These are phyloP conservation scores for Oenanthe melanoleuca DNA, from an alignment of 2,113 vertebrate species.

Conservation along the genomic window DNA sequence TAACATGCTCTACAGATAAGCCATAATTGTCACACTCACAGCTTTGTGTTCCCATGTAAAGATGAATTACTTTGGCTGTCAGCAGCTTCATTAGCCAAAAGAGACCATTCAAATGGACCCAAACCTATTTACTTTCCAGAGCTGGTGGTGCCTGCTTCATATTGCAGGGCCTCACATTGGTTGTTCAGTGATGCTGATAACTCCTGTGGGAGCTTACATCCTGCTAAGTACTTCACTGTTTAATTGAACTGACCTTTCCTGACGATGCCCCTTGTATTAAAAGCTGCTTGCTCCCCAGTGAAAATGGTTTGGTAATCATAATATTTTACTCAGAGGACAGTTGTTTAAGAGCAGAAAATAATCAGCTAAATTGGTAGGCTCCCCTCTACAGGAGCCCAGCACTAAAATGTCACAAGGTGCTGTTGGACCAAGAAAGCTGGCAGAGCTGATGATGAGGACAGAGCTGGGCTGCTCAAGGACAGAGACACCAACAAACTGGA, in stretches of 20 bases:
- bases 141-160: background rate
- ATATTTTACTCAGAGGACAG: conserved; percentile 57
- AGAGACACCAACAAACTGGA: background rate
- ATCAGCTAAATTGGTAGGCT: conserved; percentile 41
- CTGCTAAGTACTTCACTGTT: conserved; percentile 48
- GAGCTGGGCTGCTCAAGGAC: background rate
- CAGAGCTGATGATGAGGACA: background rate
- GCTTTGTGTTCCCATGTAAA: background rate
- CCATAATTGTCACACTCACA: background rate
- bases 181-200: conserved; percentile 42
- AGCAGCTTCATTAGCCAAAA: conserved; percentile 45
- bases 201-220: conserved; percentile 47
- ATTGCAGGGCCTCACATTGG: background rate
- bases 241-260: conserved; percentile 64
- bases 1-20: background rate
- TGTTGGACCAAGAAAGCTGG: background rate
- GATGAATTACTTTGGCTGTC: background rate
- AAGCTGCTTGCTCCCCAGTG: conserved; percentile 48
- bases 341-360: conserved; percentile 57
- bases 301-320: conserved; percentile 55
- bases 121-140: conserved; percentile 10
- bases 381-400: background rate
- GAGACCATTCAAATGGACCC: background rate
- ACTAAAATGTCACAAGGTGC: background rate
- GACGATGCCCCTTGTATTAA: conserved; percentile 23